Evolutionary conservation across 1,140 invertebrate genomes (phyloP), one percentile per base, ranked within the genome.

Genomic region (Diorhabda carinulata): DNA sequence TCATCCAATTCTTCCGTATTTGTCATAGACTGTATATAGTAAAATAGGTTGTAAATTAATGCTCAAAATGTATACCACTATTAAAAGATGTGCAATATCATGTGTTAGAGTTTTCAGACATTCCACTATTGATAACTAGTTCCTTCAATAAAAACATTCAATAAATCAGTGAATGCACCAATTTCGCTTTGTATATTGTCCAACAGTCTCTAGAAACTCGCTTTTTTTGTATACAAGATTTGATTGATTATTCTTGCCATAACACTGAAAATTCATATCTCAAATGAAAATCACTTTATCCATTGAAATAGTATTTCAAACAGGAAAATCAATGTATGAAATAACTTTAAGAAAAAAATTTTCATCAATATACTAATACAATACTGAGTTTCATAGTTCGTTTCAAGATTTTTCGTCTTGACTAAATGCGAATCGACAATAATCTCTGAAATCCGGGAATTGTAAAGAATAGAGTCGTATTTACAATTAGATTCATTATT

Each of bases 51-150:
- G 47, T 52, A 52, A 52, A 52, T 60, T 67, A 40, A 67, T 67
- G 65, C 65, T 67, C 65, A 67, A 67, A 47, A 44, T 58, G 58
- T 67, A 67, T 67, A 67, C 65, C 58, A 67, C 45, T 60, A 52
- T 52, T n/a, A 67, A 42, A 44, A 65, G 57, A 60, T 67, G 65
- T 67, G 65, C 65, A 67, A 67, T 67, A 67, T 67, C 57, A 44
- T 66, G 41, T 40, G 58, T 61, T 41, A 7, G 59, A 41, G 42
- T 7, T 52, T 52, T 52, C 47, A 52, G 47, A 52, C 58, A 41
- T 59, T 59, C 40, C 40, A 59, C 58, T 59, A 41, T 10, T 59
- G 10, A 59, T 10, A 25, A 6, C 8, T 10, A 59, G n/a, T 8
- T 5, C 8, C 2, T 41, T 59, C 25, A 6, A 6, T 6, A 59